Evolutionary conservation across 2,113 vertebrate genomes (phyloP), one percentile per base, ranked within the genome.

Genomic region (Heteronetta atricapilla): DNA sequence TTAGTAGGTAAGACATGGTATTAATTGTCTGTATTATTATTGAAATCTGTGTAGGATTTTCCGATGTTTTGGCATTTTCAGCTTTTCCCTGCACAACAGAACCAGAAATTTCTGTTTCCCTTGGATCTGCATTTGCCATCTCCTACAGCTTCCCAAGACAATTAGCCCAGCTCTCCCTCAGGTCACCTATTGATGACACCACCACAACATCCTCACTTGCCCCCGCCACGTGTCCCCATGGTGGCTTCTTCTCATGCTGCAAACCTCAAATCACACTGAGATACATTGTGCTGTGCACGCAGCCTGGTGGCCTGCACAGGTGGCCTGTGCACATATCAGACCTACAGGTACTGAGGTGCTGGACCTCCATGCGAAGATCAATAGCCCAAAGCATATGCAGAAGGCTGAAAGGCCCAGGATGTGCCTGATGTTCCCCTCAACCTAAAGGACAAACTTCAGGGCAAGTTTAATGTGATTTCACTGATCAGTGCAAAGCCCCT

Each of bases 181-280:
- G 58, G 23, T 6, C 48, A 38, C 12, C 42, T 86, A 8, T 33
- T 1, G 2, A 31, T 67, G 44, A 25, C 13, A 33, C 11, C 10
- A 59, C 14, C 23, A 59, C 33, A 81, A 48, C 25, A 64, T 38
- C 66, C 38, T 85, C 3, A 1, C 11, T 13, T 33, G 8, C 25
- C 5, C 1, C 4, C 10, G 29, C 33, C 0, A 0, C 42, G 12
- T 8, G 6, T 23, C 34, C 9, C 31, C 10, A 8, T 2, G 0
- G 36, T 33, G 11, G 19, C 38, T 66, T 85, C 74, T 88, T 11
- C 5, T 91, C 6, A 6, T 67, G 34, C 20, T 38, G 31, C 17
- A 76, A 55, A 16, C 20, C 58, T 38, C 34, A 81, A 22, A 81
- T 20, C 9, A 19, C 20, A 10, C 8, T 55, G 46, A 21, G 46